Base-by-base conservation (phyloP, 1,140 invertebrate genomes). In the Subanguina moxae region DNA sequence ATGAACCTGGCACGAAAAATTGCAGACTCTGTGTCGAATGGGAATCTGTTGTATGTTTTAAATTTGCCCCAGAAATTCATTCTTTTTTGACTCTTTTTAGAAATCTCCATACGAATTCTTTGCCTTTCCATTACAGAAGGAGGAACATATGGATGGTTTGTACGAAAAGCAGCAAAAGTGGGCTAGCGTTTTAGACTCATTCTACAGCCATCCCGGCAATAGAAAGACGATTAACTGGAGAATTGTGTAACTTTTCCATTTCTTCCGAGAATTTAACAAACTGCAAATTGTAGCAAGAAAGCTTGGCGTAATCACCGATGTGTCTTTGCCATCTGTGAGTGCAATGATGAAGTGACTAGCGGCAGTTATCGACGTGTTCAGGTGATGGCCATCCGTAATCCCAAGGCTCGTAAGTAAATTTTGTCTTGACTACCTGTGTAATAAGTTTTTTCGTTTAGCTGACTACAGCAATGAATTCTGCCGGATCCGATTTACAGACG, bases 41-140 rank as follows among this genome's bases (percentile, higher is more conserved):
- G 48, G 23, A 52, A 21, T 19, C 48, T 21, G n/a, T 52, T 8
- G 48, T 52, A 21, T 52, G 48, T 19, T 25, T 52, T 52, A 52
- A 45, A 45, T n/a, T n/a, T n/a, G n/a, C 43, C 11, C n/a, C 43
- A 45, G 11, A 45, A 45, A 13, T 13, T 45, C n/a, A 45, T 45
- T 45, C n/a, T 25, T 52, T 21, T 19, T 65, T 67, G 15, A 57
- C n/a, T 65, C n/a, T 59, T 45, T 69, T 70, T 28, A 70, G 68
- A 70, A 70, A 38, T 57, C 68, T 21, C 68, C 68, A 0, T 57
- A 70, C 48, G 68, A 70, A 32, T 70, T 70, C 38, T 70, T 48
- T 45, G 68, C 48, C 17, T 70, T 70, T 25, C 45, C 68, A 27
- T 25, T 70, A n/a, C 3, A 52, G 15, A 19, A 19, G 8, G 48